These are phyloP conservation scores for Prionace glauca DNA, from an alignment of 2,797 vertebrate species.

Conservation along the genomic window DNA sequence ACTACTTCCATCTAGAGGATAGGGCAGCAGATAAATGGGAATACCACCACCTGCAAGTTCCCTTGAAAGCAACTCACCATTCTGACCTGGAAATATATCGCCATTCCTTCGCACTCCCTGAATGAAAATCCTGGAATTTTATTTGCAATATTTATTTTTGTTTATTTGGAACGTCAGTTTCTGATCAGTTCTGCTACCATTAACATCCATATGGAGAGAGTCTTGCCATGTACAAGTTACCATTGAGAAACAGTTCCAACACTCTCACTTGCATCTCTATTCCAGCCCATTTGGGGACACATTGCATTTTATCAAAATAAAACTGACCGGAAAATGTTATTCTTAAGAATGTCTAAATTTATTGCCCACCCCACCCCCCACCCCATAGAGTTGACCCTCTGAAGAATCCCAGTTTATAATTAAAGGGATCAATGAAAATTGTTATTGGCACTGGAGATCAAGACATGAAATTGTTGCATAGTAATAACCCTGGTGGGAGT, in stretches of 20 bases:
- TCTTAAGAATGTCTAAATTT: background rate
- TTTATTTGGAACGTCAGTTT: background rate
- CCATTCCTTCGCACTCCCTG: too few relatives aligned
- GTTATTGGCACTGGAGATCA: too few relatives aligned
- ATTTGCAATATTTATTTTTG: too few relatives aligned
- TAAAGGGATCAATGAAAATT: background rate
- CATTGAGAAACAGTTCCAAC: background rate
- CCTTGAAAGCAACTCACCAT: too few relatives aligned
- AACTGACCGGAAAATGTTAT: background rate
- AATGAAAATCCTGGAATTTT: too few relatives aligned
- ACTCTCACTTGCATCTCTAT: background rate
- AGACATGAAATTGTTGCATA: too few relatives aligned
- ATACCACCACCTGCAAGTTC: too few relatives aligned
- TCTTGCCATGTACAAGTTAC: background rate
- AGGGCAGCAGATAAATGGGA: too few relatives aligned
- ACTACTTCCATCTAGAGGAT: too few relatives aligned
- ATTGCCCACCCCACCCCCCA: too few relatives aligned
- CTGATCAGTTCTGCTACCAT: background rate
- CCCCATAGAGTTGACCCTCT: background rate
- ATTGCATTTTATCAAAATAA: background rate
- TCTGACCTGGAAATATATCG: too few relatives aligned
- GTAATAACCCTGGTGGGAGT: too few relatives aligned
- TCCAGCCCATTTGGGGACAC: background rate
- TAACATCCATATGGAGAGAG: background rate
- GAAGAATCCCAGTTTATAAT: background rate